phyloP scores from a whole-genome alignment of 1,140 invertebrate species.

The Scylla paramamosain region DNA sequence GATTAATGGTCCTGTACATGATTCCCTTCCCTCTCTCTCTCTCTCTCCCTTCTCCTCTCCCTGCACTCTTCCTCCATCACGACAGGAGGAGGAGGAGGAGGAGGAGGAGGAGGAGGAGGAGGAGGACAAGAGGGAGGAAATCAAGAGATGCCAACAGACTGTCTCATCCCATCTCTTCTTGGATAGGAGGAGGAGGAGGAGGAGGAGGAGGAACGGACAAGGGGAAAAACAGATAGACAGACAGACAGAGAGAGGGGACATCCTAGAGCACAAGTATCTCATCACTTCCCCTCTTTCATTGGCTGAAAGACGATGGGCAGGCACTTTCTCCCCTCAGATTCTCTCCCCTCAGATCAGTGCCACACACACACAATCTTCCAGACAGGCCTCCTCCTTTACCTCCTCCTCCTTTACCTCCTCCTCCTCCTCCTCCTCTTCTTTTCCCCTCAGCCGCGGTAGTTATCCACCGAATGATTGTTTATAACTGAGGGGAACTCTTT shows the following conservation, averaged over 20 bases:
- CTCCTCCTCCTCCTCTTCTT: neutral
- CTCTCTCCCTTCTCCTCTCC: neutral
- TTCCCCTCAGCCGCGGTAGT: neutral
- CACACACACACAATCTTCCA: neutral
- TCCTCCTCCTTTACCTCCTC: no score
- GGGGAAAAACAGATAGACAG: neutral
- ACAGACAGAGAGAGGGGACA: neutral
- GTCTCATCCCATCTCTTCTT: neutral
- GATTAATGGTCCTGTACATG: constrained; percentile 12
- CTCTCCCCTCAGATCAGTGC: neutral
- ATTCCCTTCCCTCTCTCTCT: neutral
- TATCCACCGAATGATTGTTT: neutral
- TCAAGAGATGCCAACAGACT: neutral
- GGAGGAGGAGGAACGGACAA: neutral
- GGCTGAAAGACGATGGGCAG: neutral
- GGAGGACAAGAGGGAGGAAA: neutral
- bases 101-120: neutral
- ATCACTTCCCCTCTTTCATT: constrained; percentile 1
- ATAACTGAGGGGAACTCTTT: constrained; percentile 22
- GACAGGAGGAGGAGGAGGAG: neutral
- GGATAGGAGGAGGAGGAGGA: neutral
- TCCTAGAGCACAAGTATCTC: neutral
- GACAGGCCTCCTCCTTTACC: neutral
- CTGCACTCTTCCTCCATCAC: neutral
- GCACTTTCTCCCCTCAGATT: neutral